Percentiles rank a stretch among this genome's conserved stretches.
Conservation (phyloP, 2,888 invertebrate genomes). For the Drosophila villosipedis region DNA sequence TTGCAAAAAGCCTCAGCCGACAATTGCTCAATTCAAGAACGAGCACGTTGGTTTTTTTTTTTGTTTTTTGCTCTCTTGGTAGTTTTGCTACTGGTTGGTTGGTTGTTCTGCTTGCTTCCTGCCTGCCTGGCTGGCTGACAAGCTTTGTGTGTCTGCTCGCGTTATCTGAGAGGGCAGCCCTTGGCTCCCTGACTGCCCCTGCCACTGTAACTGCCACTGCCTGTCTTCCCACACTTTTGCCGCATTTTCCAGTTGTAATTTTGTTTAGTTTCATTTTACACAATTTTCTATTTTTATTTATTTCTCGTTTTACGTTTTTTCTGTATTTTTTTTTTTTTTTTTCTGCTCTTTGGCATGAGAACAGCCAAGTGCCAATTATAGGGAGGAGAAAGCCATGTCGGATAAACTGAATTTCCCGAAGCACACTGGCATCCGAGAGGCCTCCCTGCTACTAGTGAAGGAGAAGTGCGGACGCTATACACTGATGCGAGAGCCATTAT, state of each 20-base stretch:
- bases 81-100: constrained; percentile 29
- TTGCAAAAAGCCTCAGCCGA: constrained; percentile 60
- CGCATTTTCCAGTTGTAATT: constrained; percentile 64
- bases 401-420: constrained; percentile 89
- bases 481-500: constrained; percentile 94
- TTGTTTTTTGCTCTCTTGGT: constrained; percentile 20
- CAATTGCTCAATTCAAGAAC: constrained; percentile 77
- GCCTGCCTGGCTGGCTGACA: constrained; percentile 61
- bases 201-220: background rate
- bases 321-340: constrained; percentile 22
- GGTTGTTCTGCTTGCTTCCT: constrained; percentile 55
- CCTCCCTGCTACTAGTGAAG: constrained; percentile 93
- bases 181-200: background rate
- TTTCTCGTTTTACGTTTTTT: constrained; percentile 26
- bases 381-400: constrained; percentile 88
- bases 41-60: constrained; percentile 25
- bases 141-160: constrained; percentile 62
- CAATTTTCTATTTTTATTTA: constrained; percentile 57
- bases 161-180: constrained; percentile 52
- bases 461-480: constrained; percentile 96
- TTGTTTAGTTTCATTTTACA: constrained; percentile 76
- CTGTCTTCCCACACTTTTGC: constrained; percentile 29
- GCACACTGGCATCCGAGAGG: constrained; percentile 92
- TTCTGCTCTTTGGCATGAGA: constrained; percentile 29
- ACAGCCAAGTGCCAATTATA: constrained; percentile 90